Base-by-base conservation (phyloP, 2,113 vertebrate species). In the Galemys pyrenaicus region DNA sequence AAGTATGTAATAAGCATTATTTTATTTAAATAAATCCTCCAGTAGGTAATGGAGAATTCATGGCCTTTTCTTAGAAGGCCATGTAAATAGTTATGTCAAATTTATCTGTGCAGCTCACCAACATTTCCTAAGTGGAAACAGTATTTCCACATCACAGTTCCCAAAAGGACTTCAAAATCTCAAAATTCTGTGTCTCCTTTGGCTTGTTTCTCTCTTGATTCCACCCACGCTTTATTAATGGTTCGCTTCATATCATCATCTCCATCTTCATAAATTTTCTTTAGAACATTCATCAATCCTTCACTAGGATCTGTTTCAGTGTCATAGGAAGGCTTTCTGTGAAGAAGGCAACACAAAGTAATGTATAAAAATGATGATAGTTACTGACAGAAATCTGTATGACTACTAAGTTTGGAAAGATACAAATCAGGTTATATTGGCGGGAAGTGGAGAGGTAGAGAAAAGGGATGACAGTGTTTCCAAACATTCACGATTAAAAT, bases 161-260 rank as follows among this genome's bases (percentile, higher is more conserved):
- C 96, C 91, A 44, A 75, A 65, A 91, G 64, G 46, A 67, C 68
- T 81, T 77, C 19, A 19, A 85, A 89, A 87, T 95, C 95, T 99
- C 97, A 99, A 60, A 99, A 97, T 97, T 99, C 99, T 97, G 99
- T 98, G 62, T 99, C 99, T 74, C 98, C 99, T 98, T 98, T 99
- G 65, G 98, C 96, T 97, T 99, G 99, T 98, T 99, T 99, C 95
- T 99, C 99, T 96, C 99, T 99, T 56, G 99, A 99, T 97, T 99
- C 99, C 19, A 99, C 98, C 99, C 99, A 99, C 67, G 99, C 99
- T 98, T 99, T 99, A 98, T 99, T 99, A 98, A 99, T 99, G 77
- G 99, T 99, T 97, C 99, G 98, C 95, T 99, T 99, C 99, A 99
- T 99, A 46, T 99, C 99, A 41, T 99, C 99, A 19, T 99, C 99